Conservation (phyloP, 2,888 invertebrate species). For the Megaustenia siamemsis region DNA sequence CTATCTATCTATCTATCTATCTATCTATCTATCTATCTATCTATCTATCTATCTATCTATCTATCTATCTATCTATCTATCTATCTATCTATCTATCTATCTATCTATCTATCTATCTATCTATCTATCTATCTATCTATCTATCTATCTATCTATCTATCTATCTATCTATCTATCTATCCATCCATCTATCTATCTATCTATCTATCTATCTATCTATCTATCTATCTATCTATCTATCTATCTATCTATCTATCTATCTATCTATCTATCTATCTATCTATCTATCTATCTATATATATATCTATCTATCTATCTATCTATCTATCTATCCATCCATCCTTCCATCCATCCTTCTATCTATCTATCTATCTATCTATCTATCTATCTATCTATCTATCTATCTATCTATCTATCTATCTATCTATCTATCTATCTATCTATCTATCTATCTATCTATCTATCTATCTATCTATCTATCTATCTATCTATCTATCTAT, state of each 20-base stretch:
- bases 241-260: slow-evolving; percentile 16
- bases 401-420: slow-evolving; percentile 14
- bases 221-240: slow-evolving; percentile 24
- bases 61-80: neutral
- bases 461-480: neutral
- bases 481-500: neutral
- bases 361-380: neutral
- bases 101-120: neutral
- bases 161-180: slow-evolving; percentile 12
- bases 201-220: slow-evolving; percentile 15
- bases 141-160: slow-evolving; percentile 16
- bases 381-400: slow-evolving; percentile 3
- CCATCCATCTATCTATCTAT: slow-evolving; percentile 9
- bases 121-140: slow-evolving; percentile 1
- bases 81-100: neutral
- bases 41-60: neutral
- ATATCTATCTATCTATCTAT: slow-evolving; percentile 15
- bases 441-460: slow-evolving; percentile 12
- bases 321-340: slow-evolving; percentile 11
- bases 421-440: slow-evolving; percentile 4
- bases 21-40: neutral
- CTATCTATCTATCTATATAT: slow-evolving; percentile 25
- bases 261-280: slow-evolving; percentile 17
- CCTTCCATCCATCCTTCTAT: neutral
- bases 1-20: neutral